Conservation (phyloP, 2,888 invertebrate genomes). For the Nomada ruficornis region DNA sequence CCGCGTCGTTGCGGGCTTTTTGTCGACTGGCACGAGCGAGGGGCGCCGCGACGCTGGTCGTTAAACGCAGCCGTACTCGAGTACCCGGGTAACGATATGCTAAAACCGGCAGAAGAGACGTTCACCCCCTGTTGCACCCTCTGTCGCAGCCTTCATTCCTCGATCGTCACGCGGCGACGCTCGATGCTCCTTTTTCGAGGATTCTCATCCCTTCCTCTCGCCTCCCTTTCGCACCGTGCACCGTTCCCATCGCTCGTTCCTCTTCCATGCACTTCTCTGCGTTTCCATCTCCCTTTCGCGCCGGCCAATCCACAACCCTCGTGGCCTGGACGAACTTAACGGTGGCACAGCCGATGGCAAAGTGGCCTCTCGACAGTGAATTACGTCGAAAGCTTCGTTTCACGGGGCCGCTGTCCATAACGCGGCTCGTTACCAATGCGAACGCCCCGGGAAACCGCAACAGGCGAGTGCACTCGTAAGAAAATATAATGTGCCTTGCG, state of each 20-base stretch:
- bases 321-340: conserved; percentile 32
- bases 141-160: background rate
- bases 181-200: conserved; percentile 36
- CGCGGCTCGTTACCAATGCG: conserved; percentile 62
- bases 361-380: conserved; percentile 75
- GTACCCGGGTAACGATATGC: conserved; percentile 82
- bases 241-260: conserved; percentile 11
- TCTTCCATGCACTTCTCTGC: conserved; percentile 9
- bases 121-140: conserved; percentile 4
- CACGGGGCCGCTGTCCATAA: conserved; percentile 52
- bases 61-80: conserved; percentile 82
- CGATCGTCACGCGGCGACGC: conserved; percentile 32
- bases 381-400: conserved; percentile 74
- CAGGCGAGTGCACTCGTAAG: conserved; percentile 64
- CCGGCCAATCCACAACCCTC: conserved; percentile 18
- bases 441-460: conserved; percentile 49
- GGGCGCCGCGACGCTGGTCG: conserved; percentile 72
- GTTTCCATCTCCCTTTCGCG: conserved; percentile 7
- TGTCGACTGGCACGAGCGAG: conserved; percentile 51
- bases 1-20: conserved; percentile 62
- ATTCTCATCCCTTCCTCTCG: conserved; percentile 4
- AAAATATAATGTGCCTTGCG: conserved; percentile 61
- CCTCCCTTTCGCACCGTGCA: background rate
- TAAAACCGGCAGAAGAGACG: conserved; percentile 71
- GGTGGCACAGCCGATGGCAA: conserved; percentile 58